Base-by-base conservation (phyloP, 2,888 invertebrate species). In the Sphaeridia pumilis region DNA sequence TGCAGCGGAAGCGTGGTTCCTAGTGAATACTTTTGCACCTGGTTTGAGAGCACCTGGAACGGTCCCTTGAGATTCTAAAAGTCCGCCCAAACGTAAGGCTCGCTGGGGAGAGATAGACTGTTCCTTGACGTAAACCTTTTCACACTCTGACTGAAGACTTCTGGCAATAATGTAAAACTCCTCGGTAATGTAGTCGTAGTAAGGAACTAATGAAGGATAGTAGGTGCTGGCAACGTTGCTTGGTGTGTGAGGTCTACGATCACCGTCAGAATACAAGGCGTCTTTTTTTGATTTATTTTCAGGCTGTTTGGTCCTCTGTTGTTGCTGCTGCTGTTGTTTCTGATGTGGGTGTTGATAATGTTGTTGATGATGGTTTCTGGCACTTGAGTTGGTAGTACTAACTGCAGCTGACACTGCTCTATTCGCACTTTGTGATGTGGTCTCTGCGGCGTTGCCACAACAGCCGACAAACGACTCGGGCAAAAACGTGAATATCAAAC, bases 111-210 rank as follows among this genome's bases (percentile, higher is more conserved):
- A 63, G 27, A 63, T 55, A 10, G 62, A 59, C 38, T 64, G 62
- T 44, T 64, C 64, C 47, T 61, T 65, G 44, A 57, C 60, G 49
- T 63, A 63, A 27, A 65, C 65, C 44, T 63, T 65, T 50, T 65
- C 65, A 42, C 65, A 65, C 42, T 62, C 61, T 10, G 52, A 38
- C 41, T 63, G 61, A 28, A 65, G 55, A 43, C 58, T 58, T 50
- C 59, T 63, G 27, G 63, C 61, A 52, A 65, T 55, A 34, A 58
- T 62, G 48, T 60, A 63, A 52, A 65, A 65, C 31, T 65, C 65
- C 52, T 65, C 65, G 3, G 65, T 65, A 36, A 65, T 65, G 42
- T 62, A 63, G 27, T 65, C 65, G 58, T 65, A 65, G 25, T 57
- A 63, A 7, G 65, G 65, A 44, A 65, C 65, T 22, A 65, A 50